Evolutionary conservation across 2,888 invertebrate species (phyloP).

Genomic region (Neria commutata): DNA sequence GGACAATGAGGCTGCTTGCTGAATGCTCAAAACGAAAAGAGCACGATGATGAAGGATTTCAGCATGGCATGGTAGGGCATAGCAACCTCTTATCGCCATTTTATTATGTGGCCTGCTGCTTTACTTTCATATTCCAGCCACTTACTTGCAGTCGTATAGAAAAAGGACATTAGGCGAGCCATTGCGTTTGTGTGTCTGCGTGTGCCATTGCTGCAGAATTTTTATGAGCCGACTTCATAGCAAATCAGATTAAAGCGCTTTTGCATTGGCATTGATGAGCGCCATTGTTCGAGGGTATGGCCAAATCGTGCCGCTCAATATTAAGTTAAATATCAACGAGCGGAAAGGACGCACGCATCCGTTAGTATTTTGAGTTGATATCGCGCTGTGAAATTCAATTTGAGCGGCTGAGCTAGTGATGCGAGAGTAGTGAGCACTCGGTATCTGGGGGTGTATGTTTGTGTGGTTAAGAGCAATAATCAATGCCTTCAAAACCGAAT

Average conservation of each 20-base stretch:
- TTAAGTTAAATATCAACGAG: no score
- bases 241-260: constrained; percentile 50
- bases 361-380: no score
- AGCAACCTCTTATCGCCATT: constrained; percentile 49
- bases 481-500: no score
- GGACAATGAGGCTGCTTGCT: constrained; percentile 5
- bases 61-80: not conserved
- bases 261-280: no score
- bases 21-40: constrained; percentile 6
- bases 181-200: not conserved
- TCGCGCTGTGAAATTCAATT: no score
- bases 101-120: constrained; percentile 45
- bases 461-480: no score
- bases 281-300: no score
- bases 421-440: no score
- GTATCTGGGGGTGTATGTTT: no score
- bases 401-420: no score
- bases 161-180: not conserved
- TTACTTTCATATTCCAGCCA: not conserved
- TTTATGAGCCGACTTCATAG: constrained; percentile 16
- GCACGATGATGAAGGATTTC: constrained; percentile 28
- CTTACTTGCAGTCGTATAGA: not conserved
- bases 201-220: not conserved
- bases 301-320: no score
- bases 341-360: no score